Evolutionary conservation across 2,888 invertebrate species (phyloP).

Genomic region (Dicyrtomina minuta): DNA sequence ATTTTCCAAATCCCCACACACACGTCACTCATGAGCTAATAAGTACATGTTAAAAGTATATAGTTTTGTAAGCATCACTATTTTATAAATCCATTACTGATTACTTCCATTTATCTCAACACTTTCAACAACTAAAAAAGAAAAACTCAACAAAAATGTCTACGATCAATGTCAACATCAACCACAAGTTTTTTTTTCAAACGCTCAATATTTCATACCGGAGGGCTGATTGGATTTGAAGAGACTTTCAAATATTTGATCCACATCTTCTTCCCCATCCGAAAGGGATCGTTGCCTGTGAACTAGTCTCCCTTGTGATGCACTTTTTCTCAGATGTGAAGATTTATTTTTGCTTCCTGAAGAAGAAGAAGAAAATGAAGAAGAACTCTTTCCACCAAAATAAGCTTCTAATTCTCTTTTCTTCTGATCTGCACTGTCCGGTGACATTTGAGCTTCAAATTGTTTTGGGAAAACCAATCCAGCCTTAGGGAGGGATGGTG

Average conservation of each 20-base stretch:
- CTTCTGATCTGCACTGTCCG: slow-evolving; percentile 69
- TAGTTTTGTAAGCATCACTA: background rate
- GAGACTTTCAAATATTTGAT: slow-evolving; percentile 83
- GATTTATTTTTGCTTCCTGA: slow-evolving; percentile 1
- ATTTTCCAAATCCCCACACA: too few species aligned
- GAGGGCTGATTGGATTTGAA: slow-evolving; percentile 66
- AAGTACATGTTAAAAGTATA: too few species aligned
- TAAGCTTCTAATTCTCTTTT: slow-evolving; percentile 73
- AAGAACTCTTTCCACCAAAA: slow-evolving; percentile 58
- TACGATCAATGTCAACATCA: too few species aligned
- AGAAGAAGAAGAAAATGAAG: too few species aligned
- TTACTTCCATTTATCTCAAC: too few species aligned
- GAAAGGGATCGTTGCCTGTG: slow-evolving; percentile 48
- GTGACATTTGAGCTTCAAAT: slow-evolving; percentile 74
- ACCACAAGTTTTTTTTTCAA: too few species aligned
- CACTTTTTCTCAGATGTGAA: slow-evolving; percentile 53
- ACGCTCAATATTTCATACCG: slow-evolving; percentile 47
- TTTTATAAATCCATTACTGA: slow-evolving; percentile 11
- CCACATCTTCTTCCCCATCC: slow-evolving; percentile 68
- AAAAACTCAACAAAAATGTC: too few species aligned
- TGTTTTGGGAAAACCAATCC: slow-evolving; percentile 66
- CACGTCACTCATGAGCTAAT: slow-evolving; percentile 7
- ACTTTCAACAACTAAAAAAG: slow-evolving; percentile 5
- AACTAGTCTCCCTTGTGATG: slow-evolving; percentile 55
- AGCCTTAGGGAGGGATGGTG: slow-evolving; percentile 39